A percentile compares a stretch with the other conserved stretches of the same genome.
These are phyloP conservation scores for Cremastinae sp. DNA, from an alignment of 2,888 invertebrate species.

Conservation along the genomic window DNA sequence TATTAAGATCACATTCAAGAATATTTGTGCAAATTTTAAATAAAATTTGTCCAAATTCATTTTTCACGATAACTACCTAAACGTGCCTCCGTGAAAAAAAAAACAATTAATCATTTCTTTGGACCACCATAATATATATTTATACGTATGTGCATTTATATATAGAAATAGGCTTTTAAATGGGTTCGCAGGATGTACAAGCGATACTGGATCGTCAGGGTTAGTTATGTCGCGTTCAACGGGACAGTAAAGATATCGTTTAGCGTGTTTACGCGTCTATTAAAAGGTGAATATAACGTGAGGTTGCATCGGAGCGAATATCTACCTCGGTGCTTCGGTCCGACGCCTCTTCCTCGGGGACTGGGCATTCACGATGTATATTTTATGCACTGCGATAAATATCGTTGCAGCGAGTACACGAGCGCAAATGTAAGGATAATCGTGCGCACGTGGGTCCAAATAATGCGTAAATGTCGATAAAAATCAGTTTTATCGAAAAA, in stretches of 20 bases:
- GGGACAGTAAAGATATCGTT: conserved; percentile 60
- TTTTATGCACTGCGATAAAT: background rate
- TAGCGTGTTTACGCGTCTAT: conserved; percentile 58
- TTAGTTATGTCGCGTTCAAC: conserved; percentile 57
- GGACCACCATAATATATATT: no score
- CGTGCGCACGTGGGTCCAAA: no score
- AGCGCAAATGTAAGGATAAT: background rate
- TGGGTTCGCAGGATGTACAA: conserved; percentile 12
- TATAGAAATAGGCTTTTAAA: conserved; percentile 2
- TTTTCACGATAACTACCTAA: no score
- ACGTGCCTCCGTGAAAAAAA: no score
- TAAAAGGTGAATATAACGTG: conserved; percentile 52
- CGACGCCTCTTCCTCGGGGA: conserved; percentile 30
- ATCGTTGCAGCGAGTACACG: background rate
- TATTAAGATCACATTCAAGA: no score
- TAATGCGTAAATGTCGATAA: no score
- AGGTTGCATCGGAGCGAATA: conserved; percentile 14
- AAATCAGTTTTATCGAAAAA: no score
- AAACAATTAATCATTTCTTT: no score
- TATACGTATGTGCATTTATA: background rate
- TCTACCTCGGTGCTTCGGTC: conserved; percentile 44
- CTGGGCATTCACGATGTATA: no score
- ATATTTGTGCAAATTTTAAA: no score
- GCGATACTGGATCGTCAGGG: conserved; percentile 43
- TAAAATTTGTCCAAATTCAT: no score